Conservation (phyloP, 2,113 vertebrate species). For the Osmerus eperlanus region DNA sequence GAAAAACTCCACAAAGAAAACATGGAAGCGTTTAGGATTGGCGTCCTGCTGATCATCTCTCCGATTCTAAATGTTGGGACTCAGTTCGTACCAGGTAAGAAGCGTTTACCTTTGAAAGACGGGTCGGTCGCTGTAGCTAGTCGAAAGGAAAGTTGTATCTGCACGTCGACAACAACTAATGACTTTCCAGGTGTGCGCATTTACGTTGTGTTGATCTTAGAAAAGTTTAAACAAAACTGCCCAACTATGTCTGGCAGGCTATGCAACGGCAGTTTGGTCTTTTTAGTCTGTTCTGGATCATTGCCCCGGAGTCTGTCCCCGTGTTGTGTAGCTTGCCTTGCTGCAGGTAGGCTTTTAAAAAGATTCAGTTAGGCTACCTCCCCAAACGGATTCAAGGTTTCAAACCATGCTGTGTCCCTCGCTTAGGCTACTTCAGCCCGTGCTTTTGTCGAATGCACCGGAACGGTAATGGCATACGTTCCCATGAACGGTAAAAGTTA, state of each 20-base stretch:
- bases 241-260: not conserved
- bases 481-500: not conserved
- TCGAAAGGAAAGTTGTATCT: constrained; percentile 22
- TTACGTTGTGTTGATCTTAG: not conserved
- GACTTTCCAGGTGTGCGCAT: constrained; percentile 14
- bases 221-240: constrained; percentile 4
- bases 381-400: not conserved
- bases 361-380: not conserved
- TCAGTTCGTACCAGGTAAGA: constrained; percentile 47
- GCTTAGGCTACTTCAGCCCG: too few species aligned
- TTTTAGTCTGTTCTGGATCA: not conserved
- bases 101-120: constrained; percentile 7
- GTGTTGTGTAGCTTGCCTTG: not conserved
- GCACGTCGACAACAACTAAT: not conserved
- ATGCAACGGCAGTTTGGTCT: not conserved
- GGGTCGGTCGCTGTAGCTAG: not conserved
- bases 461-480: not conserved
- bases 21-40: constrained; percentile 40
- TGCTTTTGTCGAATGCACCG: not conserved
- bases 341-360: not conserved
- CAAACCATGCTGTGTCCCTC: not conserved
- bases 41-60: constrained; percentile 18
- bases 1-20: constrained; percentile 31
- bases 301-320: not conserved
- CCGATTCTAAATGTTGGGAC: constrained; percentile 20